Conservation (phyloP, 2,888 invertebrate genomes). For the Megalurothrips usitatus region DNA sequence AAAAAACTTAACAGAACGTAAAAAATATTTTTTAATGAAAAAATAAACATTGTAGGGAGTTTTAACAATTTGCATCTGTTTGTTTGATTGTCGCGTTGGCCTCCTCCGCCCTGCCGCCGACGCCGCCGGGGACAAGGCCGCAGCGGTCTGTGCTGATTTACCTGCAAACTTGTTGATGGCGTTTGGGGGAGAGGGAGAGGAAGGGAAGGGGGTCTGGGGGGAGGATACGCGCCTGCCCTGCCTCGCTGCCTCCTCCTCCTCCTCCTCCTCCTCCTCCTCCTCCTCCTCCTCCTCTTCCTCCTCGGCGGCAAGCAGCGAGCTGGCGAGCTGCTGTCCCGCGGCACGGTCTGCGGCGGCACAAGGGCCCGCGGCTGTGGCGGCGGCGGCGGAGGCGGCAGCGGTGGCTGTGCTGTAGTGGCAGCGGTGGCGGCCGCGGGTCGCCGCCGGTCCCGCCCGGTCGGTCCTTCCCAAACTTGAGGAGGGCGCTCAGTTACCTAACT, state of each 20-base stretch:
- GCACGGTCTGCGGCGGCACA: neutral
- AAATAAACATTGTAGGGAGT: no score
- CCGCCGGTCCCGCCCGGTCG: neutral
- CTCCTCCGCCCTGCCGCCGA: no score
- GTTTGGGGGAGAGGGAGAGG: neutral
- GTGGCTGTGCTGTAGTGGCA: neutral
- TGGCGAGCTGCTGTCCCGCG: neutral
- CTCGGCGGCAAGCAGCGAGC: neutral
- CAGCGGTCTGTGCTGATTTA: neutral
- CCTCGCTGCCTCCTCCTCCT: no score
- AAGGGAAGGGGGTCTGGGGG: neutral
- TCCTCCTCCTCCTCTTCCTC: neutral
- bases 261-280: no score
- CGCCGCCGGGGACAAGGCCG: no score
- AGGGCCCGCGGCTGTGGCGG: no score
- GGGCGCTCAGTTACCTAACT: neutral
- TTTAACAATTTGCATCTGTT: no score
- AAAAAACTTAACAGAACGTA: neutral
- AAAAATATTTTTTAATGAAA: no score
- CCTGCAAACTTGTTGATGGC: conserved; percentile 15
- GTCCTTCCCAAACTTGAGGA: neutral
- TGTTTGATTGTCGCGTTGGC: no score
- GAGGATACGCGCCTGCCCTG: no score
- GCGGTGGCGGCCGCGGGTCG: neutral
- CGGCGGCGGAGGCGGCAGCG: neutral